Base-by-base conservation (phyloP, 1,140 invertebrate species). In the Drosophila azteca region DNA sequence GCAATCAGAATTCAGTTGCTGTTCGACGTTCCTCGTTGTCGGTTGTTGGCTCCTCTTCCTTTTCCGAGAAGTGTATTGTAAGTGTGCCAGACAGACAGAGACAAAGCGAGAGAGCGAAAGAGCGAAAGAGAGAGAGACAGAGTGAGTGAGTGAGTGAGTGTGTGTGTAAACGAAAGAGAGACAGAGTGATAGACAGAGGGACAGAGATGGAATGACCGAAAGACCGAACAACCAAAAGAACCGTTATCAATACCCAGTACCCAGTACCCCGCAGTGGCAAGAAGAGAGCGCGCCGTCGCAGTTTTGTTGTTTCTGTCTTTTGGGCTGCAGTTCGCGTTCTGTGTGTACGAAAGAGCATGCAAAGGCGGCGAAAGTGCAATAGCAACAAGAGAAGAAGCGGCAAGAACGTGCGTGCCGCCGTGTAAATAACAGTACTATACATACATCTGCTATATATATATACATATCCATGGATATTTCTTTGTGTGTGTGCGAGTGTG, bases 1-100 rank as follows among this genome's bases (percentile, higher is more conserved):
- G 72, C 85, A 90, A 90, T 70, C 52, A 62, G 76, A 84, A 90
- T 73, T 90, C 81, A 90, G 85, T 90, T 90, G 85, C 85, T 90
- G 78, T 90, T 87, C 65, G 85, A 82, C 81, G 85, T 90, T 90
- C 75, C 85, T 90, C 85, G 81, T 71, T 81, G 79, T 72, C 85
- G 85, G 85, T 90, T 90, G 80, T 75, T 90, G 78, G 77, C 59
- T 82, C 81, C 70, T 61, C 66, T 64, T 78, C 55, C 66, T 66
- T 50, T 62, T 53, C 49, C 70, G 45, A 45, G 54, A 62, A 57
- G 44, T 44, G 31, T 26, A 48, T 22, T 62, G 39, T 44, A 51
- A 72, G 59, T 59, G 73, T 64, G 77, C 13, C 44, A 48, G 58
- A 17, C 52, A 63, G 60, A 39, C 24, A 39, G 31, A 39, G 15